These are phyloP conservation scores for Rhyacichthys aspro DNA, from an alignment of 2,797 vertebrate genomes.

Conservation along the genomic window DNA sequence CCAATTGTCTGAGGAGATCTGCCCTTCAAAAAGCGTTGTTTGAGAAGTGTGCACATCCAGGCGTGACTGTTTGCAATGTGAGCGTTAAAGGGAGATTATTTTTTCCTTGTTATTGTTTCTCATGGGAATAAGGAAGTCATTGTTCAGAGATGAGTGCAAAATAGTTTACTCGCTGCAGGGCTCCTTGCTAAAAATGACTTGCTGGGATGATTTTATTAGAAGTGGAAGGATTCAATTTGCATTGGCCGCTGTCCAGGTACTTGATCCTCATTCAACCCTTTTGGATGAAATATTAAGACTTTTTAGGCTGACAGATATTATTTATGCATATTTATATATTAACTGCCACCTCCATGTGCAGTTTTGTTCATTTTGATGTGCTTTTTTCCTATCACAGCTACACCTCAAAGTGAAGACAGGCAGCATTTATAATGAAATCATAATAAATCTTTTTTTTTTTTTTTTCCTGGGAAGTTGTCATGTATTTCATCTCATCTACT, in stretches of 20 bases:
- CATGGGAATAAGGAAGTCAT: slow-evolving; percentile 57
- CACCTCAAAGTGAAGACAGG: too few species aligned
- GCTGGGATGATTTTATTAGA: slow-evolving; percentile 8
- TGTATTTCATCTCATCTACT: too few species aligned
- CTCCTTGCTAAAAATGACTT: slow-evolving; percentile 1
- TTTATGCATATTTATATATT: too few species aligned
- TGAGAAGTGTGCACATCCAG: slow-evolving; percentile 64
- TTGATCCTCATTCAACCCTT: too few species aligned
- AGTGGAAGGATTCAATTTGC: slow-evolving; percentile 23
- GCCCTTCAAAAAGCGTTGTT: slow-evolving; percentile 44
- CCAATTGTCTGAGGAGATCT: slow-evolving; percentile 8
- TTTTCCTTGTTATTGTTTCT: slow-evolving; percentile 57
- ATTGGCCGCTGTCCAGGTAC: not conserved
- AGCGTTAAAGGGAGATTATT: slow-evolving; percentile 43
- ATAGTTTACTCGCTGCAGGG: slow-evolving; percentile 5
- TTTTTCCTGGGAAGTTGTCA: too few species aligned
- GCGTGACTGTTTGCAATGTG: slow-evolving; percentile 66
- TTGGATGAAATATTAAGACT: too few species aligned
- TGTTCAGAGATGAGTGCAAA: slow-evolving; percentile 30
- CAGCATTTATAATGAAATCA: too few species aligned
- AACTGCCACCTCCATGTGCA: too few species aligned
- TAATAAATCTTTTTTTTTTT: too few species aligned
- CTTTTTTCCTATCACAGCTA: too few species aligned
- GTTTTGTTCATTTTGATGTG: too few species aligned
- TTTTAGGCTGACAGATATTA: too few species aligned